A percentile compares a stretch with the other conserved stretches of the same genome.
These are phyloP conservation scores for Vanacampus margaritifer DNA, from an alignment of 2,113 vertebrate genomes.

Conservation along the genomic window DNA sequence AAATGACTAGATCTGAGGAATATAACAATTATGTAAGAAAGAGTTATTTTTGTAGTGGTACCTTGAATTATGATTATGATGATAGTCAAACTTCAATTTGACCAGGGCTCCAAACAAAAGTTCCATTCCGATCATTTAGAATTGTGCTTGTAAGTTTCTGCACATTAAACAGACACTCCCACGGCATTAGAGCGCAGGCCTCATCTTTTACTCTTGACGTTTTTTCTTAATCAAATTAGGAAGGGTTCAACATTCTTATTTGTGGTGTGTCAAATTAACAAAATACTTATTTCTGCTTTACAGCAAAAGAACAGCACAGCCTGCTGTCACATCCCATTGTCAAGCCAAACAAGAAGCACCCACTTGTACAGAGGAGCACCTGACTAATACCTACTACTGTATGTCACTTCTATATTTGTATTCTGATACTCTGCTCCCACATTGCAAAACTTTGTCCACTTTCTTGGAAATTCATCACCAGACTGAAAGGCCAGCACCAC, in stretches of 20 bases:
- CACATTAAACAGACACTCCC: no score
- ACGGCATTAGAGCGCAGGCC: no score
- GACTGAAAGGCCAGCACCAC: slow-evolving; percentile 82
- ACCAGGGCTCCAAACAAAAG: no score
- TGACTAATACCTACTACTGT: slow-evolving; percentile 71
- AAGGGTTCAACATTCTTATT: no score
- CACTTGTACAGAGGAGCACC: slow-evolving; percentile 74
- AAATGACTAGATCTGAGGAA: slow-evolving; percentile 19
- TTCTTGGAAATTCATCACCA: slow-evolving; percentile 91
- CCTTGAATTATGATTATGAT: neutral
- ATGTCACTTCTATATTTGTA: slow-evolving; percentile 81
- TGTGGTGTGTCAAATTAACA: no score
- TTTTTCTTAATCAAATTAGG: no score
- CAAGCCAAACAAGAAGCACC: slow-evolving; percentile 68
- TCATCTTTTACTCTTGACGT: no score
- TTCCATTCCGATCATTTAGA: no score
- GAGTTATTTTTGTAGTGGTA: neutral
- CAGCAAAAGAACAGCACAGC: slow-evolving; percentile 29
- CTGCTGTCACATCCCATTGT: slow-evolving; percentile 46
- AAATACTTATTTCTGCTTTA: no score
- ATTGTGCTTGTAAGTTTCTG: no score
- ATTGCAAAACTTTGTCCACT: slow-evolving; percentile 72
- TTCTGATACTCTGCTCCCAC: slow-evolving; percentile 76
- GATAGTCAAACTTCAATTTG: neutral
- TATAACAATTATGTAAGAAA: neutral